Conservation (phyloP, 2,113 vertebrate species). For the Caracal caracal region DNA sequence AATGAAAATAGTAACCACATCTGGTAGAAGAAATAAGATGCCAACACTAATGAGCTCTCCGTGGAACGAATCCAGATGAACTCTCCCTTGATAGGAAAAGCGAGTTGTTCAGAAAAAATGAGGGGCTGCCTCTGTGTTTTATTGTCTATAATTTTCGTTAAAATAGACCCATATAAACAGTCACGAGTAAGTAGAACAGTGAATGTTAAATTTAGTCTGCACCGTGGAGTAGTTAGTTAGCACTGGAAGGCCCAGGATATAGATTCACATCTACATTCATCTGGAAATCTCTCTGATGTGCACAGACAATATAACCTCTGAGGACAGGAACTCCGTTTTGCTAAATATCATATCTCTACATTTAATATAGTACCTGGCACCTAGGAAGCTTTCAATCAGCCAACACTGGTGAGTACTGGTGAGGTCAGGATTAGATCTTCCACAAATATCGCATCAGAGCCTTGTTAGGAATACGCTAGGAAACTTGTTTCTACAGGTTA, state of each 20-base stretch:
- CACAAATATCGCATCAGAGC: not conserved
- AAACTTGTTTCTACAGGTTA: not conserved
- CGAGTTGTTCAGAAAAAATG: not conserved
- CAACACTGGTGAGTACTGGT: not conserved
- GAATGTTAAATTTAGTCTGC: not conserved
- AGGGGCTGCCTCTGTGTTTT: not conserved
- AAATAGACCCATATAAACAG: not conserved
- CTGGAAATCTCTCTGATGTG: not conserved
- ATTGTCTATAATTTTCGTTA: conserved; percentile 8
- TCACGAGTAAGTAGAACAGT: not conserved
- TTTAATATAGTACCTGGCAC: not conserved
- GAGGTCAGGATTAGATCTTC: not conserved
- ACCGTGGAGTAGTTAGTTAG: not conserved
- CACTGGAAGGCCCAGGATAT: not conserved
- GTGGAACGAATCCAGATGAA: conserved; percentile 10
- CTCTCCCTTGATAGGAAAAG: not conserved
- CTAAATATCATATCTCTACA: not conserved
- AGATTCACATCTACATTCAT: not conserved
- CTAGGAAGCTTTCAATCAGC: not conserved
- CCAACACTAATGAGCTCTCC: conserved; percentile 10
- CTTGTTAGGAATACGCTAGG: not conserved
- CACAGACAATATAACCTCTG: not conserved
- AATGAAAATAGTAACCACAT: conserved; percentile 8
- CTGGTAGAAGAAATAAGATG: not conserved
- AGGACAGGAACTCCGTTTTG: not conserved